Evolutionary conservation across 2,888 invertebrate species (phyloP), one percentile per base, ranked within the genome.

Genomic region (Chouioia cunea): DNA sequence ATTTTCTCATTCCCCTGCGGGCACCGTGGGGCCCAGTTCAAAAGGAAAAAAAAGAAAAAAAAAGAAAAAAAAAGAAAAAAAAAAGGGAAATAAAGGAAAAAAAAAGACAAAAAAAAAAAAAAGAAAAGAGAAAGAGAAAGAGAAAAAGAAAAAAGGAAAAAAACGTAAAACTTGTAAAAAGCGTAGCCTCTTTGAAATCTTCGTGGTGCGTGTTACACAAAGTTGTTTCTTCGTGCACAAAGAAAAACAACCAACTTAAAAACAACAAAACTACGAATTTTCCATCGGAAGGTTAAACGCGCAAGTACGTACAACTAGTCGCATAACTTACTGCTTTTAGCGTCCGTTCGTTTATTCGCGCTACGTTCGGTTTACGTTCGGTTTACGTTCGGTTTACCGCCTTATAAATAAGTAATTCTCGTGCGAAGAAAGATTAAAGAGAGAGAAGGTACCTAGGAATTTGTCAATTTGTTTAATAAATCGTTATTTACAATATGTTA

Each of bases 401-500:
- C 74, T 76, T 78, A 77, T 70, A 76, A 78, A 78, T 76, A 77
- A 79, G 74, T 75, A 77, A 73, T 78, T 75, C 76, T 75, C 76
- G 77, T 73, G 75, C 76, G 77, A 78, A 78, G 79, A 80, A 79
- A 79, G 77, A 79, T 77, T 77, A 76, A 78, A 77, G 73, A 78
- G 78, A 79, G 78, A 78, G 77, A 78, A 79, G 78, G 75, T 80
- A 81, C 79, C 79, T 79, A 83, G 77, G 79, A 83, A 82, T 80
- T 84, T 81, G 80, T 83, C 82, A 83, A 83, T 82, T 83, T 80
- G 77, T 78, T 82, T 80, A 84, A 82, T 83, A 83, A 84, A 82
- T 82, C 79, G 83, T 84, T 85, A 85, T 85, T 79, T 85, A 85
- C 85, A 85, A 82, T 85, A 85, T 85, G 73, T 84, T 85, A 85